phyloP scores from a whole-genome alignment of 2,888 invertebrate genomes.

The Uloborus plumipes region DNA sequence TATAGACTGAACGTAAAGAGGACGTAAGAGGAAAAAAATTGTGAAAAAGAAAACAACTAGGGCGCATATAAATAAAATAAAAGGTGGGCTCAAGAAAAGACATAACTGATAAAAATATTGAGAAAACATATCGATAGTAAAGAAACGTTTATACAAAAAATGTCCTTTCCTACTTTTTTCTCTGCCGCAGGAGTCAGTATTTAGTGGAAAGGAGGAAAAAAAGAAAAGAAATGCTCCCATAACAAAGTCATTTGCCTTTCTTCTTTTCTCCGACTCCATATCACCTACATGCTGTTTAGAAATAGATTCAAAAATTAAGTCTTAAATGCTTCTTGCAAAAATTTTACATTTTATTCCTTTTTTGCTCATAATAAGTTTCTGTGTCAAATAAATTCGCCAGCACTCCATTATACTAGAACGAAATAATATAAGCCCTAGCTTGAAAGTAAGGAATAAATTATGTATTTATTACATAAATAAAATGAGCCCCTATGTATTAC shows the following conservation, averaged over 20 bases:
- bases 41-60: slow-evolving; percentile 26
- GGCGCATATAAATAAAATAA: slow-evolving; percentile 42
- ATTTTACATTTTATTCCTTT: too few species aligned
- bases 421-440: too few species aligned
- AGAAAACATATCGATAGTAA: slow-evolving; percentile 58
- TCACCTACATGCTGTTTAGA: too few species aligned
- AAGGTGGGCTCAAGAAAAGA: slow-evolving; percentile 6
- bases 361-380: too few species aligned
- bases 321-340: too few species aligned
- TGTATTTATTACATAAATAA: too few species aligned
- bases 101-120: slow-evolving; percentile 37
- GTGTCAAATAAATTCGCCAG: too few species aligned
- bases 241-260: slow-evolving; percentile 36
- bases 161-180: not conserved
- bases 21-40: not conserved
- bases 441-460: too few species aligned
- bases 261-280: too few species aligned
- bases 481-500: too few species aligned
- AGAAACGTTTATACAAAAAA: slow-evolving; percentile 18
- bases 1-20: slow-evolving; percentile 43
- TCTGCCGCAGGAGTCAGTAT: slow-evolving; percentile 48
- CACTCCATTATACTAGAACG: too few species aligned
- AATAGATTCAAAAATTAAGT: too few species aligned
- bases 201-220: slow-evolving; percentile 48
- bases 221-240: slow-evolving; percentile 18